These are phyloP conservation scores for Ia io DNA, from an alignment of 2,113 vertebrate genomes.

Conservation along the genomic window DNA sequence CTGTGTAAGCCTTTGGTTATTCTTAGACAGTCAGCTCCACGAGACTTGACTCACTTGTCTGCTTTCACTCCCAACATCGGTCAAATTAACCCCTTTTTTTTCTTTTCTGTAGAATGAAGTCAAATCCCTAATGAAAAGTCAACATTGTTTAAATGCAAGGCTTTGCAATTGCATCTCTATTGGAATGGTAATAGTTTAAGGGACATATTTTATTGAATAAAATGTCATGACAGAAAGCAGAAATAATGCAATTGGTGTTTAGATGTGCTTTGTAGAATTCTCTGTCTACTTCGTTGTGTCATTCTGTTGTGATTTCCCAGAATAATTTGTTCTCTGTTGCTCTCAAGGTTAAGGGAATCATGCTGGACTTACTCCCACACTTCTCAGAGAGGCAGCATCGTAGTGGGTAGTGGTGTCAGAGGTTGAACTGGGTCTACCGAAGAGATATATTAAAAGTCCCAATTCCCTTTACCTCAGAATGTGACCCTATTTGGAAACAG, in stretches of 20 bases:
- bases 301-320: not conserved
- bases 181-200: not conserved
- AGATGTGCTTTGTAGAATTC: not conserved
- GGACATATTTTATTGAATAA: not conserved
- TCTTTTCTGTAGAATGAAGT: not conserved
- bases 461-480: not conserved
- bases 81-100: not conserved
- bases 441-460: not conserved
- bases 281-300: not conserved
- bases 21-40: not conserved
- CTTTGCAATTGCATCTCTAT: not conserved
- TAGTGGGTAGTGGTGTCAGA: not conserved
- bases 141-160: not conserved
- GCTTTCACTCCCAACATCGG: not conserved
- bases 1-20: not conserved
- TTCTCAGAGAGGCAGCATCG: not conserved
- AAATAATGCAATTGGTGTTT: not conserved
- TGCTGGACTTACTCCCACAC: not conserved
- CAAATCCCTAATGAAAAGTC: not conserved
- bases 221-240: not conserved
- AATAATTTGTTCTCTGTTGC: slow-evolving; percentile 32
- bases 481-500: not conserved
- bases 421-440: not conserved
- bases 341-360: not conserved
- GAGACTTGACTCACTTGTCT: not conserved